These are phyloP conservation scores for Mycetomoellerius zeteki DNA, from an alignment of 1,140 invertebrate genomes.

Conservation along the genomic window DNA sequence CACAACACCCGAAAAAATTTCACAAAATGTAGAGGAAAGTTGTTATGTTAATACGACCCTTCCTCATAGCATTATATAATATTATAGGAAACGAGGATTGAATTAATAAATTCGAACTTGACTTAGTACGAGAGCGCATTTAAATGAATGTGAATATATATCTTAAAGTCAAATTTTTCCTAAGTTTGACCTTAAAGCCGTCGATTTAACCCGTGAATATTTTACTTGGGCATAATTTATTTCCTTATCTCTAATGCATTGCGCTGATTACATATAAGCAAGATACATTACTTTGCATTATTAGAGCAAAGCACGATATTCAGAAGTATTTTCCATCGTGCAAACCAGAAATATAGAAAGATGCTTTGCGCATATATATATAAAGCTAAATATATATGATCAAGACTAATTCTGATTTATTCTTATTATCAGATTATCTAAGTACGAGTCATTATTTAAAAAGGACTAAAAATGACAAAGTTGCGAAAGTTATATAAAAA, in stretches of 20 bases:
- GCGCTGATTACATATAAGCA: constrained; percentile 10
- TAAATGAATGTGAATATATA: neutral
- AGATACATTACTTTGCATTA: constrained; percentile 27
- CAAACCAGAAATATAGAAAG: neutral
- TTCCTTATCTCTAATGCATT: constrained; percentile 17
- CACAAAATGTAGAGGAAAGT: constrained; percentile 27
- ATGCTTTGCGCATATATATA: neutral
- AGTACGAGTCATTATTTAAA: no score
- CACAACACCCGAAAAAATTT: constrained; percentile 5
- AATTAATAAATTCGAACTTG: constrained; percentile 36
- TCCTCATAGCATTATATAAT: neutral
- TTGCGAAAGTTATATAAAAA: no score
- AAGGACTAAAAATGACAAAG: no score
- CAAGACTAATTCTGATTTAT: neutral
- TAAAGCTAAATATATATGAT: neutral
- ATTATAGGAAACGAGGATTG: constrained; percentile 40
- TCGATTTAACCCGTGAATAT: neutral
- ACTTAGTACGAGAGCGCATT: neutral
- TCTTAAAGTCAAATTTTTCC: constrained; percentile 33
- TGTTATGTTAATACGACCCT: constrained; percentile 26
- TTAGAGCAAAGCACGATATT: neutral
- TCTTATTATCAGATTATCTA: no score
- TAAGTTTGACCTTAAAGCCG: neutral
- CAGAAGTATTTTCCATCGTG: neutral
- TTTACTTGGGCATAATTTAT: neutral